Percentiles rank a stretch among this genome's conserved stretches.
These are phyloP conservation scores for Sitta europaea DNA, from an alignment of 2,113 vertebrate species.

Conservation along the genomic window DNA sequence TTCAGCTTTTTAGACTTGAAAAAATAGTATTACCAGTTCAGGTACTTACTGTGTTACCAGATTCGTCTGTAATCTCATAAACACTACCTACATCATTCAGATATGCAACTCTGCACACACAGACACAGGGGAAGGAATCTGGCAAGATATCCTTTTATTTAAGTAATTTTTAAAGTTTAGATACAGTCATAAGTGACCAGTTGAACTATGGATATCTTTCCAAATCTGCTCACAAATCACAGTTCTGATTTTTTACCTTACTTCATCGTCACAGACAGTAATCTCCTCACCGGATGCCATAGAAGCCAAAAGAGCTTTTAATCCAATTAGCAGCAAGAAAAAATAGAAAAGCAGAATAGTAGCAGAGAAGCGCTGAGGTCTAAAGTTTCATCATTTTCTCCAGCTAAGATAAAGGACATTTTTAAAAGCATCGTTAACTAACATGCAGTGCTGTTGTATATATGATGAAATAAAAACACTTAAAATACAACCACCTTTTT, in stretches of 20 bases:
- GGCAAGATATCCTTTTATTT: constrained; percentile 7
- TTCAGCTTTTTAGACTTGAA: not conserved
- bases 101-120: not conserved
- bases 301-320: constrained; percentile 67
- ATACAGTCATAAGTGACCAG: not conserved
- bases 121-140: not conserved
- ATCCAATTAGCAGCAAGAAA: constrained; percentile 76
- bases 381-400: not conserved
- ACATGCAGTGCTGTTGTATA: not conserved
- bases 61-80: not conserved
- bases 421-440: not conserved
- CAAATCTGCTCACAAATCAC: not conserved
- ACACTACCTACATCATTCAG: not conserved
- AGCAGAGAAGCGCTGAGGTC: constrained; percentile 16
- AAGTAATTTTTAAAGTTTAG: not conserved
- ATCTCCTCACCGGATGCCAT: constrained; percentile 76
- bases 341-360: constrained; percentile 71
- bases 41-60: not conserved
- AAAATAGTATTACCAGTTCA: not conserved
- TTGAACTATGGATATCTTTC: not conserved
- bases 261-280: constrained; percentile 76
- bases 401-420: not conserved
- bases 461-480: not conserved
- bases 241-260: constrained; percentile 73
- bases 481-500: not conserved